Base-by-base conservation (phyloP, 2,113 vertebrate genomes). In the Oryzias melastigma region DNA sequence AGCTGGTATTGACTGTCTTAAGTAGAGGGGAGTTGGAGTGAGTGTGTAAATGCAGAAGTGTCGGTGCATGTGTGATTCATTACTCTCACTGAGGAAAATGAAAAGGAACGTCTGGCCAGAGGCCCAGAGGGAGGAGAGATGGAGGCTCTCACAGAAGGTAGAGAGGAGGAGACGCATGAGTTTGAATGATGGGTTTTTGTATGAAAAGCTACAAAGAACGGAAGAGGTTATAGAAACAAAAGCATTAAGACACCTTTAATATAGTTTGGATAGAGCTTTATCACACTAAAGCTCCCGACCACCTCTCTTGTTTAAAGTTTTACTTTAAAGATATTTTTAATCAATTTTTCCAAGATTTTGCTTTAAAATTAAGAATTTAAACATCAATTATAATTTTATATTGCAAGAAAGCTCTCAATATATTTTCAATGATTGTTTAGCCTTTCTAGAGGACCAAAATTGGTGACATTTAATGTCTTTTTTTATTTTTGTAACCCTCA, bases 21-120 rank as follows among this genome's bases (percentile, higher is more conserved):
- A 88, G 84, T 87, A 78, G 83, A 87, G 81, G 85, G 83, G 85
- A 83, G 86, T 88, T 80, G 73, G 80, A 70, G 57, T 12, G 65
- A 83, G 78, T 80, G 83, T 85, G 81, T 83, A 82, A 79, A 86
- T 87, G 86, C 72, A 74, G 76, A 84, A 77, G 83, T 81, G 78
- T 73, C 77, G 68, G 70, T 59, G 77, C 83, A 85, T 89, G 87
- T 90, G 87, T 84, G 83, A 90, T 89, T 87, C 84, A 90, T 90
- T 89, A 88, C 84, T 83, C 75, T 85, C 61, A 65, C 72, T 76
- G 78, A 83, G 84, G 77, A 85, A 89, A 90, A 89, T 88, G 80
- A 89, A 89, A 89, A 87, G 85, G 85, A 86, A 77, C 68, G 75
- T 82, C 83, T 89, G 85, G 87, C 84, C 78, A 64, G 62, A 53